Base-by-base conservation (phyloP, 2,888 invertebrate genomes). In the Cremastobaeus sp. region DNA sequence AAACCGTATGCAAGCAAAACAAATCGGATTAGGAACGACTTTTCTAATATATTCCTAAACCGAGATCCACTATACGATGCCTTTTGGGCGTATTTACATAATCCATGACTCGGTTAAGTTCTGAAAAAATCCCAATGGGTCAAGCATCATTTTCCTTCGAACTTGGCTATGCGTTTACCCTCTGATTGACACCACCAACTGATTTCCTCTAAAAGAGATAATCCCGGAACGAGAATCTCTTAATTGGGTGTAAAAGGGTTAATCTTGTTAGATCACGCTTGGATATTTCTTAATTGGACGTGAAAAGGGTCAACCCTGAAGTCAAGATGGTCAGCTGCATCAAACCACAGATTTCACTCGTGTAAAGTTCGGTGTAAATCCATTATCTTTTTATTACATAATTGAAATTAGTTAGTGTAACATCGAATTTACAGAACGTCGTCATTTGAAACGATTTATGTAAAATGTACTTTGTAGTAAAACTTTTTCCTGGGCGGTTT, bases 231-330 rank as follows among this genome's bases (percentile, higher is more conserved):
- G 50, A 21, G 43, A 34, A 55, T 62, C 35, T 37, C 30, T 43
- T 71, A 64, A 71, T 71, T 71, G 55, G 57, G 70, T 64, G 57
- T 55, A 34, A 57, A 57, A 71, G 64, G 62, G 70, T 71, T 71
- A 71, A 64, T 71, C 64, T 64, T 37, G 50, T 64, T 57, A 64
- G 12, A 57, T 28, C 45, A 50, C 50, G 28, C n/a, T 34, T 39
- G 34, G 43, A 45, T 37, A 60, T 55, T 47, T 30, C 59, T 62
- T 62, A 55, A 64, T 64, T 71, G 50, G 57, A 12, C 43, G 35
- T 48, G 55, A 55, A 62, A 62, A 70, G 62, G 54, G 68, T 59
- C 43, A 57, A 37, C 12, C 20, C 37, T 3, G 15, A 43, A 2
- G 25, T 59, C 18, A 52, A 45, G 55, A 47, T 14, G 45, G 34